Evolutionary conservation across 2,888 invertebrate genomes (phyloP).

Genomic region (Galerucella nymphaeae): DNA sequence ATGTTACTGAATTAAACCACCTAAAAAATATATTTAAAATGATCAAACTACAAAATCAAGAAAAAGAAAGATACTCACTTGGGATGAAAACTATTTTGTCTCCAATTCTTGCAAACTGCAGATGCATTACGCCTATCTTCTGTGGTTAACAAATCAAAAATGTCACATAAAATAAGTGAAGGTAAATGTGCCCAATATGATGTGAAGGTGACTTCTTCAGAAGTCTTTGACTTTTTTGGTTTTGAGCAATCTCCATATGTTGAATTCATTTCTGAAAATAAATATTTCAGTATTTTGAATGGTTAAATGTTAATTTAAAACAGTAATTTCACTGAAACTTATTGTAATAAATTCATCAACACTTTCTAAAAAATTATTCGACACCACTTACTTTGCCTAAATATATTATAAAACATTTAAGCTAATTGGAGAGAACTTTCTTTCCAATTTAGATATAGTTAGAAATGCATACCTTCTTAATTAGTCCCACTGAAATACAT

Average conservation of each 20-base stretch:
- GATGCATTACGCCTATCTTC: conserved; percentile 62
- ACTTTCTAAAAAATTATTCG: too few relatives aligned
- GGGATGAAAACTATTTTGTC: conserved; percentile 62
- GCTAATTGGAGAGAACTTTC: not conserved
- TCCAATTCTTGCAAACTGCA: conserved; percentile 63
- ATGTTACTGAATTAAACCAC: conserved; percentile 62
- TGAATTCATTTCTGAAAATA: conserved; percentile 41
- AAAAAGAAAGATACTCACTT: conserved; percentile 53
- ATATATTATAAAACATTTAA: not conserved
- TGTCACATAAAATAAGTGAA: conserved; percentile 60
- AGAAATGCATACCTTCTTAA: too few relatives aligned
- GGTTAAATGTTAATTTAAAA: not conserved
- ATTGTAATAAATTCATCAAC: not conserved
- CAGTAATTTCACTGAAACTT: not conserved
- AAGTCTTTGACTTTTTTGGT: conserved; percentile 62
- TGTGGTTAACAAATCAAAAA: conserved; percentile 59
- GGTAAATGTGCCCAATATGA: conserved; percentile 62
- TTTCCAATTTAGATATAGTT: not conserved
- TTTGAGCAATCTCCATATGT: conserved; percentile 60
- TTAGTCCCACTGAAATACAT: too few relatives aligned
- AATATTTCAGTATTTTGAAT: not conserved
- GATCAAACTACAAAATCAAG: not conserved
- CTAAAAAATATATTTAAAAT: conserved; percentile 49
- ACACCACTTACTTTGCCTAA: not conserved
- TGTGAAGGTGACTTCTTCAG: conserved; percentile 47